phyloP scores from a whole-genome alignment of 2,888 invertebrate species.

The Oxyteleia sp. region DNA sequence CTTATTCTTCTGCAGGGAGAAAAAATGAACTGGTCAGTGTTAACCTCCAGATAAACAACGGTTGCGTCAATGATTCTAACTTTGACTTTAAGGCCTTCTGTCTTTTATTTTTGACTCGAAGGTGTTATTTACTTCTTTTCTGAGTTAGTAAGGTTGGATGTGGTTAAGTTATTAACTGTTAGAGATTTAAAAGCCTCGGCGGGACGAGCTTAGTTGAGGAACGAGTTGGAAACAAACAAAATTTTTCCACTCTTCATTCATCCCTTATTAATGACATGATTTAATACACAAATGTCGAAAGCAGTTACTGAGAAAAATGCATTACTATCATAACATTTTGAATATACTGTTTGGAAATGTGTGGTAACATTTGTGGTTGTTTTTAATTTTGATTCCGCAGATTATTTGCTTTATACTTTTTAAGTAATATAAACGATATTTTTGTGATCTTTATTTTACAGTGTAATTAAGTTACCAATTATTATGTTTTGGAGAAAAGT shows the following conservation, averaged over 20 bases:
- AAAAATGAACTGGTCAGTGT: constrained; percentile 86
- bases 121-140: constrained; percentile 14
- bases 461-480: no score
- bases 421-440: no score
- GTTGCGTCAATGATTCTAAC: constrained; percentile 45
- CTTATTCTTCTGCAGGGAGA: constrained; percentile 93
- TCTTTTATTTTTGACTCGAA: constrained; percentile 19
- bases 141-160: constrained; percentile 64
- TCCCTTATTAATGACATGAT: constrained; percentile 35
- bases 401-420: no score
- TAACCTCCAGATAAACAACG: constrained; percentile 64
- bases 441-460: no score
- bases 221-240: constrained; percentile 57
- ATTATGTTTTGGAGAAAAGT: no score
- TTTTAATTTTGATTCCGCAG: no score
- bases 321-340: background rate
- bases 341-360: no score
- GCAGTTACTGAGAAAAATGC: constrained; percentile 48
- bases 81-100: constrained; percentile 1
- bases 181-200: constrained; percentile 78
- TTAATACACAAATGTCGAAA: constrained; percentile 42
- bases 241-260: constrained; percentile 36
- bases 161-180: constrained; percentile 55
- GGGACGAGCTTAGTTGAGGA: constrained; percentile 81
- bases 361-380: no score